A percentile compares a stretch with the other conserved stretches of the same genome.
phyloP scores from a whole-genome alignment of 2,888 invertebrate species.

The Eremobia ochroleuca region DNA sequence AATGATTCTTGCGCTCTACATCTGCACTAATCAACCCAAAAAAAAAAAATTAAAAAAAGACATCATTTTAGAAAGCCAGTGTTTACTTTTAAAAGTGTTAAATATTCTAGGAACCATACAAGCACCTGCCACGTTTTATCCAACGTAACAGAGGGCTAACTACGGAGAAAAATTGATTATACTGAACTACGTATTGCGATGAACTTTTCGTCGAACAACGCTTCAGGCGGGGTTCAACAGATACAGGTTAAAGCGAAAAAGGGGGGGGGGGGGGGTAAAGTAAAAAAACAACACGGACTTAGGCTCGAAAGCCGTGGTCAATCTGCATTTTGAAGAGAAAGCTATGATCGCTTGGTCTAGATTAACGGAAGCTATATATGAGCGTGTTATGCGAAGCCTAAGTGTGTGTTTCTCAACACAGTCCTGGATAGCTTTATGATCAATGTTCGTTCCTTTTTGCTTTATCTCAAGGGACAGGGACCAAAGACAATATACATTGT shows the following conservation, averaged over 20 bases:
- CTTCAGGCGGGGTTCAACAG: not conserved
- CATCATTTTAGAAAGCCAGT: not conserved
- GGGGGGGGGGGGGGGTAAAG: no score
- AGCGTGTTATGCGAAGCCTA: not conserved
- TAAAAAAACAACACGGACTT: conserved; percentile 5
- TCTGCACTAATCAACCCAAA: not conserved
- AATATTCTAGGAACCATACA: not conserved
- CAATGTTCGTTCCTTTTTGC: not conserved
- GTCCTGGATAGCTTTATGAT: not conserved
- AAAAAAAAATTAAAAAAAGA: not conserved
- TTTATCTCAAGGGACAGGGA: no score
- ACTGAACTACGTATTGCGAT: not conserved
- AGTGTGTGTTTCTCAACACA: not conserved
- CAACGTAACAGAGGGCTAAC: not conserved
- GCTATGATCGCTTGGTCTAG: not conserved
- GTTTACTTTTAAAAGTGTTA: not conserved
- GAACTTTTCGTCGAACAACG: conserved; percentile 4
- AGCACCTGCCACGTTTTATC: not conserved
- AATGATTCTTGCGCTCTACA: not conserved
- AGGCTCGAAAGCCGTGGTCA: not conserved
- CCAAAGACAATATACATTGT: no score
- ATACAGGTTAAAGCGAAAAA: not conserved
- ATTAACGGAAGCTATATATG: conserved; percentile 3
- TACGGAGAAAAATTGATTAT: not conserved
- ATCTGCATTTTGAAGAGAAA: conserved; percentile 31